These are phyloP conservation scores for Orchesella flavescens DNA, from an alignment of 2,888 invertebrate genomes.

Conservation along the genomic window DNA sequence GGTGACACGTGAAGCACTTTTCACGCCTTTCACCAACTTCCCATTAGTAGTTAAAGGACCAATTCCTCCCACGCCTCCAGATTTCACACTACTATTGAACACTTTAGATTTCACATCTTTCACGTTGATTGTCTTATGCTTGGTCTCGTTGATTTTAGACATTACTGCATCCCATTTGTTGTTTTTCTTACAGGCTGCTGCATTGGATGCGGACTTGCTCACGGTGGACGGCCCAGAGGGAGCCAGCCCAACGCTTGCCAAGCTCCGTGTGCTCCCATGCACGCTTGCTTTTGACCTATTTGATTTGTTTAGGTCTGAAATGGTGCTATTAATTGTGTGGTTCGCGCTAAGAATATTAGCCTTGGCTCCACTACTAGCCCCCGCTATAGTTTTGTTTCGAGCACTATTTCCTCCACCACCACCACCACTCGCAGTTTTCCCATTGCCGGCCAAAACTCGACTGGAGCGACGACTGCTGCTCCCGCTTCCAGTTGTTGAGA, in stretches of 20 bases:
- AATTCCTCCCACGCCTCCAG: neutral
- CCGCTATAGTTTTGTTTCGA: conserved; percentile 19
- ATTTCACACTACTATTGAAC: conserved; percentile 69
- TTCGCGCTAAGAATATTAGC: neutral
- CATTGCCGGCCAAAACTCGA: conserved; percentile 42
- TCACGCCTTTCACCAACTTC: conserved; percentile 44
- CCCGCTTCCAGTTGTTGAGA: conserved; percentile 4
- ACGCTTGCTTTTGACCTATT: conserved; percentile 33
- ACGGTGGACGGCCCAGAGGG: neutral
- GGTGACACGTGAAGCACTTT: conserved; percentile 36
- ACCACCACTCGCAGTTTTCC: conserved; percentile 24
- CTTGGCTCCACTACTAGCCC: neutral
- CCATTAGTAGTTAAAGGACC: neutral
- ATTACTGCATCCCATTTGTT: conserved; percentile 89
- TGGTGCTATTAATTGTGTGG: conserved; percentile 12
- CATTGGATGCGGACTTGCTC: conserved; percentile 66
- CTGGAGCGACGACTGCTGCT: conserved; percentile 32
- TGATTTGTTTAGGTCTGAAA: conserved; percentile 19
- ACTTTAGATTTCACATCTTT: conserved; percentile 93
- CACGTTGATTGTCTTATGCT: conserved; percentile 80
- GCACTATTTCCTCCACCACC: conserved; percentile 8
- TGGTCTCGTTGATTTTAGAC: conserved; percentile 84
- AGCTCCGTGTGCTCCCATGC: conserved; percentile 56
- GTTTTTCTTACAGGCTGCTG: conserved; percentile 76
- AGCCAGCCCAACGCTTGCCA: conserved; percentile 54